Evolutionary conservation across 2,888 invertebrate species (phyloP), one percentile per base, ranked within the genome.

Genomic region (Trichogramma evanescens): DNA sequence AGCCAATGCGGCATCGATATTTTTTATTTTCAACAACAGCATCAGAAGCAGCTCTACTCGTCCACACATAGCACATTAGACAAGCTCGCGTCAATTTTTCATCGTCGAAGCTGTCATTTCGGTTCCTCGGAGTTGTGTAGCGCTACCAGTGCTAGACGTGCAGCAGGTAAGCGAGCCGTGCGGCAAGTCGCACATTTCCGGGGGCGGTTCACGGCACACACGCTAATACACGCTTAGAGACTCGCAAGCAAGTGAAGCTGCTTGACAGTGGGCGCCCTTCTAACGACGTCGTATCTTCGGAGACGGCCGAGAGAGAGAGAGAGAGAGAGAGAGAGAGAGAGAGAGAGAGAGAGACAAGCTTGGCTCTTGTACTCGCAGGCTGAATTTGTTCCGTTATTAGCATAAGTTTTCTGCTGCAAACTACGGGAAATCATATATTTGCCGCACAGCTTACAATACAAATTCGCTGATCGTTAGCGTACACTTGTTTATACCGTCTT

Each of bases 241-340:
- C 26, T 26, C 26, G 26, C 26, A 26, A 26, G 26, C 26, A 26
- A 26, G 26, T 26, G 26, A 26, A 50, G 49, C 10, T 7, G 9
- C 9, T 8, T n/a, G 54, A 51, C 26, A 26, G 26, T 26, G 26
- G 54, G n/a, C 45, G 50, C 42, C 51, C 44, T 8, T 9, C 43
- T 63, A 63, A 63, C 42, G 63, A 63, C 50, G 56, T 56, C 59
- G 55, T 62, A 62, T 26, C 39, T 39, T 62, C 50, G 45, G n/a
- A 26, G 26, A 5, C 7, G 1, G 10, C 38, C 39, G 43, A 5
- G 41, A 4, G 50, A 44, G 38, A 54, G 26, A 26, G 26, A 26
- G 26, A 26, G 26, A 26, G 26, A 26, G 2, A 26, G 26, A 26
- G 26, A 26, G 26, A 26, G n/a, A 13, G 13, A 13, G 13, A 13